phyloP scores from a whole-genome alignment of 2,888 invertebrate genomes.

The Dinocampus coccinellae region DNA sequence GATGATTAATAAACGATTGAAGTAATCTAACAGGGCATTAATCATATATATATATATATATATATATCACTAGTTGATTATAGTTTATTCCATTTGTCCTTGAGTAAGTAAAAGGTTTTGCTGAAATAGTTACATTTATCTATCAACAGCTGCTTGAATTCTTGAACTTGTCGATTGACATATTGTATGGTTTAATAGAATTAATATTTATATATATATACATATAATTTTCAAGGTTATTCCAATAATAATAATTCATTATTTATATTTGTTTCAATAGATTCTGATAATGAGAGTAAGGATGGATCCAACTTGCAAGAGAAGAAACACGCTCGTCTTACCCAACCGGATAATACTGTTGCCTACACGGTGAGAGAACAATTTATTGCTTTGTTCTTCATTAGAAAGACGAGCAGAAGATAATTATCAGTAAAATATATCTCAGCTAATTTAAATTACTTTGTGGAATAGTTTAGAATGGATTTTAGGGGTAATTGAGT shows the following conservation, averaged over 20 bases:
- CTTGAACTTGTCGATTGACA: constrained; percentile 43
- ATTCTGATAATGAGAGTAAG: constrained; percentile 76
- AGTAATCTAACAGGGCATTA: neutral
- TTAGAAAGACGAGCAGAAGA: neutral
- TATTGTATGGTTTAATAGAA: constrained; percentile 20
- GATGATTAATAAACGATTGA: neutral
- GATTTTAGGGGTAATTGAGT: constrained; percentile 44
- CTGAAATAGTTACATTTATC: constrained; percentile 25
- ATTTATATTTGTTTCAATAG: constrained; percentile 61
- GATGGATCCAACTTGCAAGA: constrained; percentile 69
- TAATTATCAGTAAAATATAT: constrained; percentile 10
- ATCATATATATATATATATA: neutral
- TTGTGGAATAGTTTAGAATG: constrained; percentile 17
- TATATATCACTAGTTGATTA: constrained; percentile 40
- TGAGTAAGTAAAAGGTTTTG: constrained; percentile 11
- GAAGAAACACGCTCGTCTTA: constrained; percentile 73
- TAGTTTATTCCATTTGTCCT: neutral
- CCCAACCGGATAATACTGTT: constrained; percentile 82
- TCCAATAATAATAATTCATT: neutral
- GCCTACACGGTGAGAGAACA: constrained; percentile 78
- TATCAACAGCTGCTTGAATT: constrained; percentile 30
- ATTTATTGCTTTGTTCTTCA: neutral
- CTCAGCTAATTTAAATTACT: constrained; percentile 36
- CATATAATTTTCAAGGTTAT: neutral
- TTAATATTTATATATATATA: neutral